A percentile compares a stretch with the other conserved stretches of the same genome.
Evolutionary conservation across 2,113 vertebrate species (phyloP).

Genomic region (Cynocephalus volans): DNA sequence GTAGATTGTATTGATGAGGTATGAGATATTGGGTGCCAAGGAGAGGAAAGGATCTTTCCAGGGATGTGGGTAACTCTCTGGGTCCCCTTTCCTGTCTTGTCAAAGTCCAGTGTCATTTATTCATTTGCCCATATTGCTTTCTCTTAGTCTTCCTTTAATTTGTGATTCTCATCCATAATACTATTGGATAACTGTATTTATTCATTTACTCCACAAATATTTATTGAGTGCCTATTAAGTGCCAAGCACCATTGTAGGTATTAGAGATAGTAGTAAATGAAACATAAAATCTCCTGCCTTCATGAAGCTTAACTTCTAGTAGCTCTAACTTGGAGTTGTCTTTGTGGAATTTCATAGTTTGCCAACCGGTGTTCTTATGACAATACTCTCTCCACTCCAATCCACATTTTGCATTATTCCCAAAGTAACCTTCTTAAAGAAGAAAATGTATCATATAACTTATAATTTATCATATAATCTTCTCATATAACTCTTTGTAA

Average conservation of each 20-base stretch:
- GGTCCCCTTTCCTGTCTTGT: neutral
- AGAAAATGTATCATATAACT: neutral
- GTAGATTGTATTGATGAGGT: neutral
- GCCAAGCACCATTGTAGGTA: neutral
- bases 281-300: neutral
- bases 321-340: neutral
- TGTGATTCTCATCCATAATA: neutral
- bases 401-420: neutral
- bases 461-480: no score
- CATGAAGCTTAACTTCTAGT: neutral
- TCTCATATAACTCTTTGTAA: neutral
- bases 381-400: neutral
- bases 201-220: neutral
- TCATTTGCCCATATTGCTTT: neutral
- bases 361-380: neutral
- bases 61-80: neutral
- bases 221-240: neutral
- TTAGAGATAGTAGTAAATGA: neutral
- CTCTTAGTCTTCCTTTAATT: neutral
- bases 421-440: neutral
- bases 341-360: conserved; percentile 3
- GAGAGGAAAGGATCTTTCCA: neutral
- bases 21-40: neutral
- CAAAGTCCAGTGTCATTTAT: neutral
- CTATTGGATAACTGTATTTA: neutral